A percentile compares a stretch with the other conserved stretches of the same genome.
Evolutionary conservation across 1,140 invertebrate genomes (phyloP).

Genomic region (Ceratina japonica): DNA sequence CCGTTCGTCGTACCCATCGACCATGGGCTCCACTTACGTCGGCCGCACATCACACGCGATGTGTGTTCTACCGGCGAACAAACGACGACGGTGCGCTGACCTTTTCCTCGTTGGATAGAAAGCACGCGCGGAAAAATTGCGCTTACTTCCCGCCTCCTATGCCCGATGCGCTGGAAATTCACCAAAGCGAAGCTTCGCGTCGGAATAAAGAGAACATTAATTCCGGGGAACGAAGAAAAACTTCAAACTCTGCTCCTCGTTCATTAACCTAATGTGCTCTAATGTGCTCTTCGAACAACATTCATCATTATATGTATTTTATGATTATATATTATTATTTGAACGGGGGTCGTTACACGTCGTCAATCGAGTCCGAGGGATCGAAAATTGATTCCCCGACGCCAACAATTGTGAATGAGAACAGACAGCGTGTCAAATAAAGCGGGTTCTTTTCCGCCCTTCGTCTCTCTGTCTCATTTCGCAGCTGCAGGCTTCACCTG

Average conservation of each 20-base stretch:
- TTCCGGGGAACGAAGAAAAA: too few species aligned
- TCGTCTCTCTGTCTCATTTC: slow-evolving; percentile 34
- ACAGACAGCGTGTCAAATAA: slow-evolving; percentile 57
- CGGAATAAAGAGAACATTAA: too few species aligned
- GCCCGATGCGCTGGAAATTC: background rate
- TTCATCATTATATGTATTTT: too few species aligned
- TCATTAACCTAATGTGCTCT: too few species aligned
- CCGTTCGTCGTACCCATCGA: slow-evolving; percentile 42
- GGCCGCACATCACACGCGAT: slow-evolving; percentile 60
- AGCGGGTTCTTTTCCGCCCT: slow-evolving; percentile 53
- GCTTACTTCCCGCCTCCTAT: background rate
- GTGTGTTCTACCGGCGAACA: slow-evolving; percentile 51
- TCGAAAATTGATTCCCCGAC: background rate
- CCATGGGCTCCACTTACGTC: slow-evolving; percentile 60
- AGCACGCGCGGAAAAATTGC: slow-evolving; percentile 39
- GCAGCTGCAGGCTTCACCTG: slow-evolving; percentile 65
- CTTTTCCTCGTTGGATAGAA: slow-evolving; percentile 45
- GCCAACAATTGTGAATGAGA: background rate
- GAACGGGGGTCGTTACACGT: too few species aligned
- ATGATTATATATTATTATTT: too few species aligned
- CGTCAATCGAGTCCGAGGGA: background rate
- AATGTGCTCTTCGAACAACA: too few species aligned
- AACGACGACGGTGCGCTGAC: slow-evolving; percentile 55
- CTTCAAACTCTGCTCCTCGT: too few species aligned
- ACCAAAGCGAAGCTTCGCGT: too few species aligned